Percentiles rank a stretch among this genome's conserved stretches.
Conservation (phyloP, 2,888 invertebrate species). For the Myathropa florea region DNA sequence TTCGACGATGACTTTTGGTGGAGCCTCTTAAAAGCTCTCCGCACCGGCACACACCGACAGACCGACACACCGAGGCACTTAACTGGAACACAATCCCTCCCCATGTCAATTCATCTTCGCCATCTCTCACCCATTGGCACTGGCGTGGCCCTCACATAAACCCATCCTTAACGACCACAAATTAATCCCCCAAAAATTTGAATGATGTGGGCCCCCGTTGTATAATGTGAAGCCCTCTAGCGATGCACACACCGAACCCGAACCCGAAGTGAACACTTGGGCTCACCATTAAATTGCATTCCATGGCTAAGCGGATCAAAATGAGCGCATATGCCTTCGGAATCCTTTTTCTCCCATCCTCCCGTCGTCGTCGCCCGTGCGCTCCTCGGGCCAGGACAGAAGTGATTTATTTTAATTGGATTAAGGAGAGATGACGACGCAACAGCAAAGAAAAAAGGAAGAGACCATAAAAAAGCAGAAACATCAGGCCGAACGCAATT, state of each 20-base stretch:
- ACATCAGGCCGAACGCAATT: conserved; percentile 1
- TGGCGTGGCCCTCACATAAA: conserved; percentile 59
- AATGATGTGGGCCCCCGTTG: conserved; percentile 65
- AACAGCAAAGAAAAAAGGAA: neutral
- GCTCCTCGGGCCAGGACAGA: conserved; percentile 40
- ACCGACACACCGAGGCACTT: conserved; percentile 28
- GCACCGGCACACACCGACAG: too few relatives aligned
- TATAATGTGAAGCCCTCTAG: conserved; percentile 63
- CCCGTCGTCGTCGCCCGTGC: neutral
- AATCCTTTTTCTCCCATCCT: neutral
- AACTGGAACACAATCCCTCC: conserved; percentile 65
- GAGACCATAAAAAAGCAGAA: conserved; percentile 29
- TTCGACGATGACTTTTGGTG: conserved; percentile 17
- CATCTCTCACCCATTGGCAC: conserved; percentile 45
- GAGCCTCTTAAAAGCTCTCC: conserved; percentile 7
- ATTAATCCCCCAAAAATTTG: conserved; percentile 69
- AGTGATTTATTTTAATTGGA: conserved; percentile 71
- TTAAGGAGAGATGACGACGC: conserved; percentile 42
- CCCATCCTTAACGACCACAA: conserved; percentile 70
- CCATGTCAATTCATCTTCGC: conserved; percentile 54
- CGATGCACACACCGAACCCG: conserved; percentile 17
- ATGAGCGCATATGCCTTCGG: conserved; percentile 49
- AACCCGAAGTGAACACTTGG: conserved; percentile 1
- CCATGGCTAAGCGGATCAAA: conserved; percentile 65
- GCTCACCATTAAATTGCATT: conserved; percentile 63